These are phyloP conservation scores for Fukomys damarensis DNA, from an alignment of 2,113 vertebrate species.

Conservation along the genomic window DNA sequence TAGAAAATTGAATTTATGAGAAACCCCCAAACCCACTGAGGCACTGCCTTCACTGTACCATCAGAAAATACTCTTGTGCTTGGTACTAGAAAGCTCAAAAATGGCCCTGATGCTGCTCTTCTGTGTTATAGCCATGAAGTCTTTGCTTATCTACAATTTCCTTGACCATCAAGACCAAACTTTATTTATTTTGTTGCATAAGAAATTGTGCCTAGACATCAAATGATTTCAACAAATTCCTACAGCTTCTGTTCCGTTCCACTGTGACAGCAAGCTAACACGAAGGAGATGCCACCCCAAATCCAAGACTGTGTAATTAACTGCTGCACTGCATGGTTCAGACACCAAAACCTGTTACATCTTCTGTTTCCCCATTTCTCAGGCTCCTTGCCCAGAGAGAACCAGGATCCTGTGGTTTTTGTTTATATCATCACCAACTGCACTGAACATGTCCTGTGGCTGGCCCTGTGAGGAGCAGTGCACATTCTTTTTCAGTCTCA, in stretches of 20 bases:
- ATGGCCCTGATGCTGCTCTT: background rate
- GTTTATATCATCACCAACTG: background rate
- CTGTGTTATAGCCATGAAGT: background rate
- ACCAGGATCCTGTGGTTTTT: background rate
- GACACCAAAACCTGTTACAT: background rate
- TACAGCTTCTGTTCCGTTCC: background rate
- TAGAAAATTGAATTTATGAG: background rate
- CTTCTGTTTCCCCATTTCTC: background rate
- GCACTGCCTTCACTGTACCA: rapidly evolving
- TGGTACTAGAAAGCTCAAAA: rapidly evolving
- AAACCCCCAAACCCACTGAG: background rate
- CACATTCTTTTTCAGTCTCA: background rate
- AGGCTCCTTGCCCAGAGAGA: rapidly evolving
- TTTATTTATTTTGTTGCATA: rapidly evolving
- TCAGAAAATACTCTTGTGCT: background rate
- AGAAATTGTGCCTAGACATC: rapidly evolving
- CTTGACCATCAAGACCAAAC: background rate
- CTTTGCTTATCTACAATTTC: background rate
- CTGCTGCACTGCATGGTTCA: background rate
- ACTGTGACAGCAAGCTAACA: rapidly evolving
- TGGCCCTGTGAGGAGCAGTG: background rate
- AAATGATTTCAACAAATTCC: background rate
- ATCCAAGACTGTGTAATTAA: background rate
- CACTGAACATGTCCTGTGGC: rapidly evolving
- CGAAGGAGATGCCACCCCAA: rapidly evolving